Percentiles rank a stretch among this genome's conserved stretches.
Conservation (phyloP, 1,140 invertebrate genomes). For the Triops cancriformis region DNA sequence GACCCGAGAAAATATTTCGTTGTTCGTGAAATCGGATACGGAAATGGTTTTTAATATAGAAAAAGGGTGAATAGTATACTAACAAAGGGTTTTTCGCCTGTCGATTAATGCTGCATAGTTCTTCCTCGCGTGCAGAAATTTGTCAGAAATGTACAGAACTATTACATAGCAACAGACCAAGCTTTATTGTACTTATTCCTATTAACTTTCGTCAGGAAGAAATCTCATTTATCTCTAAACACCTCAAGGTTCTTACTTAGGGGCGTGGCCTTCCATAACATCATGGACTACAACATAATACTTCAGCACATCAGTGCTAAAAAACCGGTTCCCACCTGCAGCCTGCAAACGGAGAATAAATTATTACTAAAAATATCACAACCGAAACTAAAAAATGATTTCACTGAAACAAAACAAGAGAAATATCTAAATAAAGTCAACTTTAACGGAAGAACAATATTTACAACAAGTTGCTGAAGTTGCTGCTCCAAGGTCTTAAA, state of each 20-base stretch:
- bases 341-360: constrained; percentile 51
- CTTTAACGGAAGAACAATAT: background rate
- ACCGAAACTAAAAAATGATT: no score
- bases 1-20: no score
- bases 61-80: no score
- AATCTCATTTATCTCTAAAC: constrained; percentile 26
- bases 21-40: no score
- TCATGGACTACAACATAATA: constrained; percentile 89
- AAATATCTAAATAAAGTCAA: background rate
- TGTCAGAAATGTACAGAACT: no score
- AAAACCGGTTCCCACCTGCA: constrained; percentile 81
- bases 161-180: no score
- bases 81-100: no score
- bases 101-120: no score
- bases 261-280: constrained; percentile 51
- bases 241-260: constrained; percentile 44
- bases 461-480: constrained; percentile 57
- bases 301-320: constrained; percentile 70
- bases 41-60: no score
- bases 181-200: no score
- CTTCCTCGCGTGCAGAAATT: no score
- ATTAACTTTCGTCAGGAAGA: constrained; percentile 3
- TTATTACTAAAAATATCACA: constrained; percentile 18
- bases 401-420: background rate
- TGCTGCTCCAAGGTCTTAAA: constrained; percentile 66